phyloP scores from a whole-genome alignment of 2,113 vertebrate genomes.

The Macaca mulatta region DNA sequence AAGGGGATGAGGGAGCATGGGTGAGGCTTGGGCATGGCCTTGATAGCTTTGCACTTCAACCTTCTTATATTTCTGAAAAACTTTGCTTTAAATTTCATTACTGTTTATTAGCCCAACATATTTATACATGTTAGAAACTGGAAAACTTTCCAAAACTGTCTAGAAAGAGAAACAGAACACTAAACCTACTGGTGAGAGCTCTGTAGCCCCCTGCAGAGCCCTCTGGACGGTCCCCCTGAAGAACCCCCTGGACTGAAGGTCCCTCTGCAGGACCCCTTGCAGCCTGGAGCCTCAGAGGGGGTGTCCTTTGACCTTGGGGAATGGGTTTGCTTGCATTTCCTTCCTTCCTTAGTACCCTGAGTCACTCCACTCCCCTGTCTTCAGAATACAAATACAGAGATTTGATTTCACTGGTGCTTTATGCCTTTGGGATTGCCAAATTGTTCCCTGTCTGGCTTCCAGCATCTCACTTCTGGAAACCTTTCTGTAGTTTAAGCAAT shows the following conservation, averaged over 20 bases:
- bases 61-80: not conserved
- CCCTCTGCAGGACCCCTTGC: too few species aligned
- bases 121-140: not conserved
- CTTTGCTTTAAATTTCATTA: not conserved
- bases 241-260: too few species aligned
- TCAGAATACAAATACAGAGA: not conserved
- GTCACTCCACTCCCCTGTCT: not conserved
- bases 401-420: constrained; percentile 57
- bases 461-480: constrained; percentile 70
- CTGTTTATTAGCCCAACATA: not conserved
- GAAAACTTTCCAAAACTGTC: constrained; percentile 10
- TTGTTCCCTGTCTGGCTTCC: constrained; percentile 55
- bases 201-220: not conserved
- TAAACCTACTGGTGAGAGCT: accelerated
- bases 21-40: not conserved
- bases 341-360: not conserved
- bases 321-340: not conserved
- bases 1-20: not conserved
- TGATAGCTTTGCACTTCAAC: not conserved
- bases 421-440: constrained; percentile 64
- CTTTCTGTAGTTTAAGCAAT: constrained; percentile 78
- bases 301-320: not conserved
- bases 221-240: too few species aligned
- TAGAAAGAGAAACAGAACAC: constrained; percentile 36
- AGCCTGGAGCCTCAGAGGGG: not conserved